Percentiles rank a stretch among this genome's conserved stretches.
Conservation (phyloP, 2,888 invertebrate genomes). For the Drosophila mimetica region DNA sequence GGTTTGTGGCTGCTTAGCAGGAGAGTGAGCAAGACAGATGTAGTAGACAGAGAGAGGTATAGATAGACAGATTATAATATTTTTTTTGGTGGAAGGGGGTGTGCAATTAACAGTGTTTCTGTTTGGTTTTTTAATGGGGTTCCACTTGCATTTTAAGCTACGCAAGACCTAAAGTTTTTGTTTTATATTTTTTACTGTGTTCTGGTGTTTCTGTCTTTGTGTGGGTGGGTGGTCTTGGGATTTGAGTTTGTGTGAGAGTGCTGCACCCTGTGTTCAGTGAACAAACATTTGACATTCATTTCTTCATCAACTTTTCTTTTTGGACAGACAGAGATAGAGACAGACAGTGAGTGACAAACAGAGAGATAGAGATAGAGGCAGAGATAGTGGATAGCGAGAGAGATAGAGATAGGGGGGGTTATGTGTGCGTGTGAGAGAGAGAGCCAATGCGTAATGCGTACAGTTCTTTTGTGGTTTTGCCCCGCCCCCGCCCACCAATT, state of each 20-base stretch:
- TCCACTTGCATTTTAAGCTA: conserved; percentile 52
- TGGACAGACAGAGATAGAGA: conserved; percentile 35
- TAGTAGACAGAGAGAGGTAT: conserved; percentile 30
- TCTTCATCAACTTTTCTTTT: conserved; percentile 33
- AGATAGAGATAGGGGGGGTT: conserved; percentile 32
- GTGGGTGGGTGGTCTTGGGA: conserved; percentile 8
- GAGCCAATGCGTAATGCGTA: conserved; percentile 60
- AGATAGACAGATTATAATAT: conserved; percentile 31
- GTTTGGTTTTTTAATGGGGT: conserved; percentile 40
- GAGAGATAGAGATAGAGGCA: conserved; percentile 10
- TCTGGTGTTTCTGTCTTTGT: conserved; percentile 5
- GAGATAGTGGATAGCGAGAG: conserved; percentile 21
- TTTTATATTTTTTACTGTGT: conserved; percentile 1
- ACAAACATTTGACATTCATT: conserved; percentile 68
- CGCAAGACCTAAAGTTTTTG: conserved; percentile 51
- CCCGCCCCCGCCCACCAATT: conserved; percentile 69
- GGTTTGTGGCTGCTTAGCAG: conserved; percentile 35
- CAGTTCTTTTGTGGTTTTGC: conserved; percentile 42
- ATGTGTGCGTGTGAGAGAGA: conserved; percentile 38
- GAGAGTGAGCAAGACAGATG: conserved; percentile 41
- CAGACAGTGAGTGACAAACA: conserved; percentile 37
- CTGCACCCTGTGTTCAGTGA: conserved; percentile 76
- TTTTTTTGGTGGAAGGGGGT: conserved; percentile 49
- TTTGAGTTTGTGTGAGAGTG: conserved; percentile 38
- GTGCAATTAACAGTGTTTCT: conserved; percentile 41